Conservation (phyloP, 2,888 invertebrate genomes). For the Amblyjoppa fuscipennis region DNA sequence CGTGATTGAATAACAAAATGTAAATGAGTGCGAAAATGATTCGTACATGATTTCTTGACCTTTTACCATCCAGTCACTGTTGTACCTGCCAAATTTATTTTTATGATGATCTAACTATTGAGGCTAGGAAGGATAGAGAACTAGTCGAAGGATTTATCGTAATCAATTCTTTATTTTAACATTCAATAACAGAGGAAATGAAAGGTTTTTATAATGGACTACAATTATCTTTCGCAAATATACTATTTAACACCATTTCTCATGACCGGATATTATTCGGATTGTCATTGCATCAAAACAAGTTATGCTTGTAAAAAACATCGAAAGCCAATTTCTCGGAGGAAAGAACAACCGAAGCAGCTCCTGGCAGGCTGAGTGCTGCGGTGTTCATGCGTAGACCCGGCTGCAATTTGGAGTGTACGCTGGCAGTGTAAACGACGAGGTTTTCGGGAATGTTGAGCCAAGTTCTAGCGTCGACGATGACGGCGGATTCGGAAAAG, state of each 20-base stretch:
- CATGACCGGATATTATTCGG: too few species aligned
- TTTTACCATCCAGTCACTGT: not conserved
- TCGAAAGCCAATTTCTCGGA: not conserved
- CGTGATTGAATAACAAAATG: not conserved
- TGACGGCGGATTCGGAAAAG: slow-evolving; percentile 64
- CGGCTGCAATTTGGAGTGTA: slow-evolving; percentile 66
- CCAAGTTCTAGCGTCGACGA: slow-evolving; percentile 74
- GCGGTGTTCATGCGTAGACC: slow-evolving; percentile 63
- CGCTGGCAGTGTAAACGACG: slow-evolving; percentile 72
- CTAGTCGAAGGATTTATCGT: not conserved
- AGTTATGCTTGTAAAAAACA: not conserved
- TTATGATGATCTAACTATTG: not conserved
- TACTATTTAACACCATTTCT: not conserved
- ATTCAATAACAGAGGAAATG: not conserved
- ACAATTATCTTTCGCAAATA: not conserved
- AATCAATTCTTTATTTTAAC: slow-evolving; percentile 6
- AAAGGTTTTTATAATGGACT: not conserved
- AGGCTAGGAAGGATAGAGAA: not conserved
- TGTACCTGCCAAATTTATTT: not conserved
- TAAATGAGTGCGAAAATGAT: not conserved
- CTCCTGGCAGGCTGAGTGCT: slow-evolving; percentile 60
- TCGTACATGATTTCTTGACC: not conserved
- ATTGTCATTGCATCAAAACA: not conserved
- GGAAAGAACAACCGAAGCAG: slow-evolving; percentile 67
- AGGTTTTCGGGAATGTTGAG: slow-evolving; percentile 74